A percentile compares a stretch with the other conserved stretches of the same genome.
phyloP scores from a whole-genome alignment of 2,797 vertebrate species.

The Acropternis orthonyx region DNA sequence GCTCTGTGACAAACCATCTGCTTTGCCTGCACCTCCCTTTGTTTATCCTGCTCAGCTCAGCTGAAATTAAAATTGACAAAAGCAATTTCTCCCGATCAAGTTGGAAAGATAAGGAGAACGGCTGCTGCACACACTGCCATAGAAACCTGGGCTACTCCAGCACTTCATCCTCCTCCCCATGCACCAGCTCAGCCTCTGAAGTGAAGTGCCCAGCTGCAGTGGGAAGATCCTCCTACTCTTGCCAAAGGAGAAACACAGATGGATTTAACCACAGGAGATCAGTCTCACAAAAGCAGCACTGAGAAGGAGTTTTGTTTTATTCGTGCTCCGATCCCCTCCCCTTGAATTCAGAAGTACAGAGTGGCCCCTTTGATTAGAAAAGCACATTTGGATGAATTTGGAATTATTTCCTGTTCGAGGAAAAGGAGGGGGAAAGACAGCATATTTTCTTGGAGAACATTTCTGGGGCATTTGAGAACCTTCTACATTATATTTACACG shows the following conservation, averaged over 20 bases:
- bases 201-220: constrained; percentile 8
- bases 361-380: constrained; percentile 55
- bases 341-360: constrained; percentile 23
- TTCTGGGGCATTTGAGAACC: constrained; percentile 19
- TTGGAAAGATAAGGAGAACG: constrained; percentile 23
- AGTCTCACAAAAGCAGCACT: not conserved
- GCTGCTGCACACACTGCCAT: not conserved
- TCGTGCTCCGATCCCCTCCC: not conserved
- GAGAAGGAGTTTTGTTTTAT: constrained; percentile 26
- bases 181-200: not conserved
- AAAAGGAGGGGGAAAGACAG: not conserved
- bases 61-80: constrained; percentile 73
- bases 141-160: constrained; percentile 45
- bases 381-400: constrained; percentile 10
- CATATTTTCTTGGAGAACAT: not conserved
- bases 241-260: constrained; percentile 18
- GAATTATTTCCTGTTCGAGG: not conserved
- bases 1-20: constrained; percentile 72
- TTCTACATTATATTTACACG: not conserved
- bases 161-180: not conserved
- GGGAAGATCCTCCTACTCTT: constrained; percentile 1
- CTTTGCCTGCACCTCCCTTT: constrained; percentile 55
- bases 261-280: constrained; percentile 5
- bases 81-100: constrained; percentile 53
- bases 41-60: constrained; percentile 57